A percentile compares a stretch with the other conserved stretches of the same genome.
Conservation (phyloP, 2,888 invertebrate species). For the Eupeodes luniger region DNA sequence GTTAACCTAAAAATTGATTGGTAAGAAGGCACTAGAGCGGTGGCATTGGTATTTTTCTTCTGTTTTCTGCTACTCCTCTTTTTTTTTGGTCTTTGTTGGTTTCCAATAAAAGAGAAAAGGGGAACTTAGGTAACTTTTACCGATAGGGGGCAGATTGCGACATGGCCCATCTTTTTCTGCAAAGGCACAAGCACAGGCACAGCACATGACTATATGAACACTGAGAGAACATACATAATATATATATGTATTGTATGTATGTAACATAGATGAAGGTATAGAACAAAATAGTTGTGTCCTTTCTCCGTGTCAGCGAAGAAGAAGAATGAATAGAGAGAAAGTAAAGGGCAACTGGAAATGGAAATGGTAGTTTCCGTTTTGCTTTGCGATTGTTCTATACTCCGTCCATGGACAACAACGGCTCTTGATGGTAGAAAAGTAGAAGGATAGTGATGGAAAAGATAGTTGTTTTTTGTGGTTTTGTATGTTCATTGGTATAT, state of each 20-base stretch:
- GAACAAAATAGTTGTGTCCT: slow-evolving; percentile 53
- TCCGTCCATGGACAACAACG: slow-evolving; percentile 49
- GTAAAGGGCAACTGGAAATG: slow-evolving; percentile 72
- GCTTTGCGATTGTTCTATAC: slow-evolving; percentile 64
- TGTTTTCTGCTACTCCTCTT: neutral
- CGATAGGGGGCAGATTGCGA: slow-evolving; percentile 67
- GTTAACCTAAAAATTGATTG: slow-evolving; percentile 74
- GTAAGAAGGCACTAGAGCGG: slow-evolving; percentile 69
- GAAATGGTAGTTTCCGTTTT: slow-evolving; percentile 72
- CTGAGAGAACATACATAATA: neutral
- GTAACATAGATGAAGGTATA: neutral
- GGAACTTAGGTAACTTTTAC: slow-evolving; percentile 61
- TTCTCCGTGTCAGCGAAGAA: slow-evolving; percentile 51
- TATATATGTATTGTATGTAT: neutral
- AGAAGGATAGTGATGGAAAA: slow-evolving; percentile 30
- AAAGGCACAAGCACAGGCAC: slow-evolving; percentile 45
- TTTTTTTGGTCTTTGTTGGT: neutral
- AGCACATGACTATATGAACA: slow-evolving; percentile 7
- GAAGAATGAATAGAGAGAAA: slow-evolving; percentile 62
- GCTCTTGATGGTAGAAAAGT: slow-evolving; percentile 28
- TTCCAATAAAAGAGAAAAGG: neutral
- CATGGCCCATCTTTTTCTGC: slow-evolving; percentile 72
- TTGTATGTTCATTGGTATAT: slow-evolving; percentile 7
- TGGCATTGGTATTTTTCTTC: slow-evolving; percentile 65
- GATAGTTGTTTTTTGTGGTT: slow-evolving; percentile 25